These are phyloP conservation scores for Macrophya alboannulata DNA, from an alignment of 2,888 invertebrate genomes.

Conservation along the genomic window DNA sequence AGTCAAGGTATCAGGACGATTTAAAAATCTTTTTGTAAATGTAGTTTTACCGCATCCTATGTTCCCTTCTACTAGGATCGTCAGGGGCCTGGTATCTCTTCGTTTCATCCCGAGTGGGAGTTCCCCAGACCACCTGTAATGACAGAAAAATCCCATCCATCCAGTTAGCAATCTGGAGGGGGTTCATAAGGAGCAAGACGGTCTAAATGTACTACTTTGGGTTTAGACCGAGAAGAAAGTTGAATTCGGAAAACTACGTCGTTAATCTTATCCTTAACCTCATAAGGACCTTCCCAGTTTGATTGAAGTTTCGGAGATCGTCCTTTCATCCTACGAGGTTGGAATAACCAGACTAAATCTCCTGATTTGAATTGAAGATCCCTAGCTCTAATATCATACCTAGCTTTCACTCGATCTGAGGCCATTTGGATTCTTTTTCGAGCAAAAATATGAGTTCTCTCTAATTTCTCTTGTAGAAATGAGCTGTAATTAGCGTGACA, in stretches of 20 bases:
- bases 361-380: too few species aligned
- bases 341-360: too few species aligned
- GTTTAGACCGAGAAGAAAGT: not conserved
- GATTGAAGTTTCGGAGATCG: conserved; percentile 1
- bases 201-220: not conserved
- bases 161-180: too few species aligned
- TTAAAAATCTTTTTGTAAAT: not conserved
- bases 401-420: not conserved
- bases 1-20: not conserved
- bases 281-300: conserved; percentile 54
- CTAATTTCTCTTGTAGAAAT: too few species aligned
- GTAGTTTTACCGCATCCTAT: not conserved
- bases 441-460: too few species aligned
- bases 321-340: too few species aligned
- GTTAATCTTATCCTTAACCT: conserved; percentile 44
- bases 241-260: conserved; percentile 51
- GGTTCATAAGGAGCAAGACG: not conserved
- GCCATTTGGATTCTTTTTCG: too few species aligned
- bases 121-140: not conserved
- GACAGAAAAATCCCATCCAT: not conserved
- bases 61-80: not conserved
- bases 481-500: too few species aligned
- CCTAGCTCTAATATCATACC: too few species aligned
- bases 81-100: not conserved
- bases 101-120: not conserved